phyloP scores from a whole-genome alignment of 2,888 invertebrate species.

The Pinctada fucata region DNA sequence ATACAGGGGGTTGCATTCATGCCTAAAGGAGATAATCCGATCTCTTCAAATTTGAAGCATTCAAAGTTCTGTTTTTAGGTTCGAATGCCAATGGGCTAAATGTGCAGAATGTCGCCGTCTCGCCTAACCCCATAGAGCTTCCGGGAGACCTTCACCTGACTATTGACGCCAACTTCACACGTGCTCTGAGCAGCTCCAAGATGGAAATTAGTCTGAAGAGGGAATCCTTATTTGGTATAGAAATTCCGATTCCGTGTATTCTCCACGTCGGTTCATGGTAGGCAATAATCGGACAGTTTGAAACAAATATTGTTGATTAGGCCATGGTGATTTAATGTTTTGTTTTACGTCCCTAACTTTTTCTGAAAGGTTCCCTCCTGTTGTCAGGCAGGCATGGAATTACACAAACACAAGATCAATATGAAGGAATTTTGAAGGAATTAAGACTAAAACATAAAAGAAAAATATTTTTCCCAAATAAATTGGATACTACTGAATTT shows the following conservation, averaged over 20 bases:
- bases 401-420: too few species aligned
- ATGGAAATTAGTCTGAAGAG: slow-evolving; percentile 4
- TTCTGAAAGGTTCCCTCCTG: too few species aligned
- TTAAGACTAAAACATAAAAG: too few species aligned
- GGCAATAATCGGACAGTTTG: slow-evolving; percentile 2
- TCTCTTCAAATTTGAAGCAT: too few species aligned
- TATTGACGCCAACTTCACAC: slow-evolving; percentile 17
- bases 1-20: too few species aligned
- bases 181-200: slow-evolving; percentile 16
- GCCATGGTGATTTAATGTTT: too few species aligned
- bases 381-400: too few species aligned
- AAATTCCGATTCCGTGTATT: slow-evolving; percentile 46
- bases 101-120: slow-evolving; percentile 15
- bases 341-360: too few species aligned
- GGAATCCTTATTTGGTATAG: slow-evolving; percentile 18
- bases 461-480: too few species aligned
- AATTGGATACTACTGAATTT: too few species aligned
- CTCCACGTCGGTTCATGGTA: slow-evolving; percentile 53
- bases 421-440: too few species aligned
- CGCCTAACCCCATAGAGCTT: slow-evolving; percentile 14
- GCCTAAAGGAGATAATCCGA: too few species aligned
- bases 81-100: neutral
- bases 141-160: slow-evolving; percentile 21
- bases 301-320: neutral
- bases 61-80: neutral